Evolutionary conservation across 2,113 vertebrate species (phyloP).

Genomic region (Reinhardtius hippoglossoides): DNA sequence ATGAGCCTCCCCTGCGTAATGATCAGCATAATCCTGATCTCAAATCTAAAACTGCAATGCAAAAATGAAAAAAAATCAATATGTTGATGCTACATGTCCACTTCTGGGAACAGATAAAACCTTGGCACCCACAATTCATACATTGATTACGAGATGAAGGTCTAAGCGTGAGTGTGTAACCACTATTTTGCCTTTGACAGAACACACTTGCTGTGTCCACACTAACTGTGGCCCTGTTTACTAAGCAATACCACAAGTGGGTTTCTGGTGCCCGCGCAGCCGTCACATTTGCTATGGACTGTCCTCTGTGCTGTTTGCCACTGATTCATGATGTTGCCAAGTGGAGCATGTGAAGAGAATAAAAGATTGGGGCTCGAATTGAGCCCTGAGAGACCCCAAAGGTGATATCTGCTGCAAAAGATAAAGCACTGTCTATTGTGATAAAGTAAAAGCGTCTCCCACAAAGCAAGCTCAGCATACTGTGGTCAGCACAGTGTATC

Average conservation of each 20-base stretch:
- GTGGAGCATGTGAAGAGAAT: conserved; percentile 56
- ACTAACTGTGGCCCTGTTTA: not conserved
- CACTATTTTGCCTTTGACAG: conserved; percentile 12
- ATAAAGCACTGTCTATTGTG: conserved; percentile 63
- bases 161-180: not conserved
- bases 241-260: conserved; percentile 35
- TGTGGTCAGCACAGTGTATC: not conserved
- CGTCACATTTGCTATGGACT: conserved; percentile 8
- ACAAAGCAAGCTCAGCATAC: conserved; percentile 22
- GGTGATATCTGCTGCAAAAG: conserved; percentile 63
- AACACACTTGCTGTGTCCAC: conserved; percentile 3
- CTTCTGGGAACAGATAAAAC: conserved; percentile 14
- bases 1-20: conserved; percentile 23
- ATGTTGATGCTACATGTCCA: conserved; percentile 18
- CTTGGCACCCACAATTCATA: not conserved
- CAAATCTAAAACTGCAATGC: conserved; percentile 24
- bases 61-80: conserved; percentile 1
- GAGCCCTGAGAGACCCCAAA: conserved; percentile 65
- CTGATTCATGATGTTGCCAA: conserved; percentile 73
- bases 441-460: conserved; percentile 25
- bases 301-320: conserved; percentile 11
- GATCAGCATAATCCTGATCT: conserved; percentile 40
- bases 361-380: conserved; percentile 50
- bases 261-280: conserved; percentile 15
- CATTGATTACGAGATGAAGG: not conserved